Percentiles rank a stretch among this genome's conserved stretches.
These are phyloP conservation scores for Andrena flavipes DNA, from an alignment of 2,888 invertebrate genomes.

Conservation along the genomic window DNA sequence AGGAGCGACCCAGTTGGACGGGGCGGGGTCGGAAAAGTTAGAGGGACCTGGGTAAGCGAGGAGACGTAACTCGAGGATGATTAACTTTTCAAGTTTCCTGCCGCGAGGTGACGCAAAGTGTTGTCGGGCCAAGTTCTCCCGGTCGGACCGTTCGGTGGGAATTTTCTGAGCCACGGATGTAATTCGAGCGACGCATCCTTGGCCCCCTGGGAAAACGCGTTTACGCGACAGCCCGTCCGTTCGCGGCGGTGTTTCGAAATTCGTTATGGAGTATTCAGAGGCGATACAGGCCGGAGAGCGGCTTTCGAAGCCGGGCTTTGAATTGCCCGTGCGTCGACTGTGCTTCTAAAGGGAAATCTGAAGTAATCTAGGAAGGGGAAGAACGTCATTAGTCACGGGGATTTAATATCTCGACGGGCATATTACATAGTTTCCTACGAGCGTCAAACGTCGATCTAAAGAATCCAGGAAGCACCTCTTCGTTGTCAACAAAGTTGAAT, in stretches of 20 bases:
- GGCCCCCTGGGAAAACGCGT: conserved; percentile 7
- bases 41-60: conserved; percentile 35
- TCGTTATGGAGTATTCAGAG: conserved; percentile 3
- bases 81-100: conserved; percentile 52
- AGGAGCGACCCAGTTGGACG: conserved; percentile 22
- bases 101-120: conserved; percentile 32
- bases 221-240: background rate
- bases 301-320: too few relatives aligned
- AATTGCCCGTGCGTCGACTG: too few relatives aligned
- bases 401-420: too few relatives aligned
- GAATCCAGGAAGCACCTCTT: too few relatives aligned
- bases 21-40: conserved; percentile 36
- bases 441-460: background rate
- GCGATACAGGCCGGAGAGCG: background rate
- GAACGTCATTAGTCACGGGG: too few relatives aligned
- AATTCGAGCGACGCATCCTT: conserved; percentile 35
- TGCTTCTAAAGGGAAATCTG: too few relatives aligned
- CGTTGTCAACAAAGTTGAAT: too few relatives aligned
- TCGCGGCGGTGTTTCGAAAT: background rate
- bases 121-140: conserved; percentile 20
- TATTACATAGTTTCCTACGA: background rate
- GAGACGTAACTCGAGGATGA: conserved; percentile 44
- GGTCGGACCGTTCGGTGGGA: background rate
- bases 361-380: too few relatives aligned
- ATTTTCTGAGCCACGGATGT: background rate